Percentiles rank a stretch among this genome's conserved stretches.
Evolutionary conservation across 2,797 vertebrate species (phyloP).

Genomic region (Lagorchestes hirsutus): DNA sequence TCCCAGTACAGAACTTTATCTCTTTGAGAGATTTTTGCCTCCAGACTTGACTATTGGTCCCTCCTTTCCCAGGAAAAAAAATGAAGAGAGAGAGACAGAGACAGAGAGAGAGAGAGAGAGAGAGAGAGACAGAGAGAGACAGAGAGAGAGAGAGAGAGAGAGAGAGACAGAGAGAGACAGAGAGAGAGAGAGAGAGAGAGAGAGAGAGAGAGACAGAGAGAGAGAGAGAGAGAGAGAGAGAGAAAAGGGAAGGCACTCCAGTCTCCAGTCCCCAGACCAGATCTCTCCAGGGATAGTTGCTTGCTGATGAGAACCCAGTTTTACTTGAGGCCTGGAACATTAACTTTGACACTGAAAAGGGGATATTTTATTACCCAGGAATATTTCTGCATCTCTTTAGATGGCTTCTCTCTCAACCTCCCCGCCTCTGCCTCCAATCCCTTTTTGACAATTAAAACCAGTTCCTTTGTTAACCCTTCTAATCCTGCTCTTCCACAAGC

Average conservation of each 20-base stretch:
- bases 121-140: rapidly evolving
- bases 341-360: conserved; percentile 79
- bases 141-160: rapidly evolving
- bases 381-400: conserved; percentile 81
- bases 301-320: conserved; percentile 68
- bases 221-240: not conserved
- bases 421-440: conserved; percentile 29
- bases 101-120: rapidly evolving
- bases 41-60: not conserved
- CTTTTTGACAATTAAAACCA: conserved; percentile 64
- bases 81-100: rapidly evolving
- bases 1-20: not conserved
- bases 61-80: not conserved
- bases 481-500: not conserved
- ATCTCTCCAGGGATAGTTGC: conserved; percentile 70
- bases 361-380: conserved; percentile 80
- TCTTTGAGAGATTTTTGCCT: not conserved
- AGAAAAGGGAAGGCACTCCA: not conserved
- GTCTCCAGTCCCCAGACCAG: not conserved
- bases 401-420: conserved; percentile 18
- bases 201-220: rapidly evolving
- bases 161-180: rapidly evolving
- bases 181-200: rapidly evolving
- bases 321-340: conserved; percentile 80
- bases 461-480: conserved; percentile 49